Evolutionary conservation across 2,113 vertebrate species (phyloP).

Genomic region (Pleuronectes platessa): DNA sequence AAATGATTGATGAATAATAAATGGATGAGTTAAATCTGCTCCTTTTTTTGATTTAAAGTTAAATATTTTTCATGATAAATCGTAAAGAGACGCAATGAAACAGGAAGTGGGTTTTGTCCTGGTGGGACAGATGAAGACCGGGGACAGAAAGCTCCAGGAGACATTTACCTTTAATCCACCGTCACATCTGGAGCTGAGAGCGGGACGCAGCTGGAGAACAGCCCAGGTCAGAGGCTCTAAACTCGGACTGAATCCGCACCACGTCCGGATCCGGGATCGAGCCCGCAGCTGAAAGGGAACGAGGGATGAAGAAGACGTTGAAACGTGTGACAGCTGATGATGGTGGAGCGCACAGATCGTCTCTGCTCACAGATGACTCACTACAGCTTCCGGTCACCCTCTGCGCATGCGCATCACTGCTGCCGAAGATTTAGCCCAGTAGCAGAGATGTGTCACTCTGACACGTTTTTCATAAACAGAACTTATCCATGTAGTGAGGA

Average conservation of each 20-base stretch:
- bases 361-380: background rate
- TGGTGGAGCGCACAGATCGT: slow-evolving; percentile 55
- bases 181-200: background rate
- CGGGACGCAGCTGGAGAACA: background rate
- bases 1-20: too few relatives aligned
- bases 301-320: background rate
- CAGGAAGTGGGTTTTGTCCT: background rate
- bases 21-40: too few relatives aligned
- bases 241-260: background rate
- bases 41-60: background rate
- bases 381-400: background rate
- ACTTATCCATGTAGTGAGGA: background rate
- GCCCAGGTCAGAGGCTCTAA: background rate
- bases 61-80: too few relatives aligned
- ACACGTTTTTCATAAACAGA: background rate
- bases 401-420: slow-evolving; percentile 33
- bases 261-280: background rate
- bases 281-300: background rate
- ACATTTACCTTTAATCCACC: background rate
- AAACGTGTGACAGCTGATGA: slow-evolving; percentile 47
- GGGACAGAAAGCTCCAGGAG: slow-evolving; percentile 1
- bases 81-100: too few relatives aligned
- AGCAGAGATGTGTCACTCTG: background rate
- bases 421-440: rapidly evolving
- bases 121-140: background rate